Evolutionary conservation across 1,140 invertebrate genomes (phyloP), one percentile per base, ranked within the genome.

Genomic region (Phenacoccus solenopsis): DNA sequence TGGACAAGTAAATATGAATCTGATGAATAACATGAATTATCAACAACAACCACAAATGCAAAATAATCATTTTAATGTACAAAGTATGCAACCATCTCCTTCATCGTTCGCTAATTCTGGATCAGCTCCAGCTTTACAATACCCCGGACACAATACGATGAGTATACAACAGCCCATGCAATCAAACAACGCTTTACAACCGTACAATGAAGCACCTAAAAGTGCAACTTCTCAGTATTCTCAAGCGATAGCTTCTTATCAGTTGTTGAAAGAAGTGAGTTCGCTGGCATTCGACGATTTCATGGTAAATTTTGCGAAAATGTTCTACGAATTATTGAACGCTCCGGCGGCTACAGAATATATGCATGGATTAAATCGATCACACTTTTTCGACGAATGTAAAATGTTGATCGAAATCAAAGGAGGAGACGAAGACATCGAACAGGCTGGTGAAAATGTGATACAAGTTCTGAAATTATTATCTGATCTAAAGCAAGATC

Each of bases 291-390:
- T 80, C 30, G 78, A 83, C 70, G 87, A 87, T 77, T 73, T 77
- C 0, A 74, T 78, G 68, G 87, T 86, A 85, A 87, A 86, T 76
- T 88, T 83, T 72, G 72, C 78, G 3, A 79, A 81, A 72, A 76
- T 84, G 28, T 87, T 87, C 73, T 73, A 75, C 12, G 76, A 78
- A 67, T 76, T 78, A 30, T 67, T 49, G 1, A 69, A 35, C 35
- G 57, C 49, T n/a, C 32, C 67, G 22, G 74, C 72, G 12, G 71
- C 69, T 16, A 20, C 10, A 13, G 59, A 74, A 77, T 24, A 78
- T 86, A 64, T 80, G 78, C 20, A 70, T 77, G 0, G 77, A 82
- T 27, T 84, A 86, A 74, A 84, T 87, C 75, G 86, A 81, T 81
- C 72, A 75, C 57, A 84, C 86, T 76, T 80, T 76, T 68, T 76